Conservation (phyloP, 35 echinoderm and acorn worm genomes). For the Anneissia japonica region DNA sequence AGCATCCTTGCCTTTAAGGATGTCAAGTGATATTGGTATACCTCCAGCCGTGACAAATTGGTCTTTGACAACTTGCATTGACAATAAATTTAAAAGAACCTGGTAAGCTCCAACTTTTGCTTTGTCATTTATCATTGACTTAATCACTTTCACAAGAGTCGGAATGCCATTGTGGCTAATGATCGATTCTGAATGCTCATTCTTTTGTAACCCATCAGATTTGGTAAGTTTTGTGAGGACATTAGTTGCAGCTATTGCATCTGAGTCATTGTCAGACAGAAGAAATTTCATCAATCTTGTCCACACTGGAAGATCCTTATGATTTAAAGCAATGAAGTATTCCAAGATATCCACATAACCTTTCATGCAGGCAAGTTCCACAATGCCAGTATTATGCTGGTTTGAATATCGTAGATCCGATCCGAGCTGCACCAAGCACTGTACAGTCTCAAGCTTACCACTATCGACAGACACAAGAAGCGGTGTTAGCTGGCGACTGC, state of each 20-base stretch:
- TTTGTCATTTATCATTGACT: conserved; percentile 59
- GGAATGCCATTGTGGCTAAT: conserved; percentile 49
- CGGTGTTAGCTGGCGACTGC: conserved; percentile 75
- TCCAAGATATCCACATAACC: conserved; percentile 55
- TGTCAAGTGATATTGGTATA: conserved; percentile 61
- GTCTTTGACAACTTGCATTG: conserved; percentile 51
- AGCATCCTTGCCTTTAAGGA: conserved; percentile 34
- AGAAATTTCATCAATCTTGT: conserved; percentile 67
- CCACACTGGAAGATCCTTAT: conserved; percentile 81
- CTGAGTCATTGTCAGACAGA: conserved; percentile 61
- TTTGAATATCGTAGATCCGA: conserved; percentile 77
- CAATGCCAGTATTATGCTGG: conserved; percentile 61
- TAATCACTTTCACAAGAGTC: conserved; percentile 70
- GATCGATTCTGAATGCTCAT: conserved; percentile 48
- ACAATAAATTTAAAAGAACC: conserved; percentile 73
- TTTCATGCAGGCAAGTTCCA: conserved; percentile 56
- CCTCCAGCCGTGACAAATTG: conserved; percentile 76
- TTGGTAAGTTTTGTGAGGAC: conserved; percentile 67
- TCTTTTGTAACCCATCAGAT: conserved; percentile 22
- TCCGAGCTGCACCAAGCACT: conserved; percentile 71
- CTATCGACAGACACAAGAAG: conserved; percentile 76
- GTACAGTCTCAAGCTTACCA: conserved; percentile 67
- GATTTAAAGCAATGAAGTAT: conserved; percentile 71
- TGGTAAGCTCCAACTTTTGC: conserved; percentile 71
- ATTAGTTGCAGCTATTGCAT: conserved; percentile 72